Evolutionary conservation across 2,113 vertebrate species (phyloP), one percentile per base, ranked within the genome.

Genomic region (Scopus umbretta): DNA sequence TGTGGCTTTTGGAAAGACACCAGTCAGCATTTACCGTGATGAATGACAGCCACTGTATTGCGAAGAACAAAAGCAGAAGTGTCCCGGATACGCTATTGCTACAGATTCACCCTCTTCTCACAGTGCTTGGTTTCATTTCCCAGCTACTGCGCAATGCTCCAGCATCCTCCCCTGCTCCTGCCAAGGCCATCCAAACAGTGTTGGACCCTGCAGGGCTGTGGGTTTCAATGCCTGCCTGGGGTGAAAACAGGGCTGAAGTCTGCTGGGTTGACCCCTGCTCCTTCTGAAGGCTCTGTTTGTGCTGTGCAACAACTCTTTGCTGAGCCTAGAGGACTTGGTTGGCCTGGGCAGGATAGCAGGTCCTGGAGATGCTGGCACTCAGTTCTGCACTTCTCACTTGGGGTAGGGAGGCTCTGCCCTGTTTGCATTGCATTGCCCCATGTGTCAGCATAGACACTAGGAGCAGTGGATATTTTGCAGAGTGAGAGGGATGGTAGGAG

Each of bases 11-110:
- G 43, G 72, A 88, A 86, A 87, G 23, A 32, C 50, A 65, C 50
- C 40, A 75, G 63, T 78, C 75, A 78, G 74, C 15, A 4, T 80
- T 92, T 88, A 29, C 1, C 2, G 38, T 50, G 86, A 95, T 55
- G 80, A 47, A 87, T 73, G 34, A n/a, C 90, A 90, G 42, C 25
- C 61, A 53, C 68, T 47, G n/a, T 17, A 17, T 29, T 73, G 23
- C 43, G 76, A 84, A 83, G 88, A 92, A 81, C 73, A 95, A 92
- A 95, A 96, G 86, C 40, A 86, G 95, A 97, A 94, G 88, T 91
- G 52, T 47, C 68, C 61, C 0, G 0, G 58, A 75, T 79, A 66
- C 0, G 2, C 66, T 82, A 36, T 22, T 61, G 68, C 36, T 92
- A 70, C 38, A 53, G 40, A 88, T 49, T 62, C 2, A 4, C 25